phyloP scores from a whole-genome alignment of 2,888 invertebrate genomes.

The Geotrupes spiniger region DNA sequence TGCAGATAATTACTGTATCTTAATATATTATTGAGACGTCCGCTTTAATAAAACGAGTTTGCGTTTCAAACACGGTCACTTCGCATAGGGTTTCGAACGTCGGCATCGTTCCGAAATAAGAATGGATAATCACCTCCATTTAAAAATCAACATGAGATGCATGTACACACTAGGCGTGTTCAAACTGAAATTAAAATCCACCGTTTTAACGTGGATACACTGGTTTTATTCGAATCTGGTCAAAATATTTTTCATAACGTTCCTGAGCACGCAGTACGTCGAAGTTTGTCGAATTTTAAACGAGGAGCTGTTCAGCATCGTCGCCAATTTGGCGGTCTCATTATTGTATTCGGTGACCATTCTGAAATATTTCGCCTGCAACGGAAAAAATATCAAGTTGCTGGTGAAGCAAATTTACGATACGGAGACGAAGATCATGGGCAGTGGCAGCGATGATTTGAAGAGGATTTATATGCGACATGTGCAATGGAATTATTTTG shows the following conservation, averaged over 20 bases:
- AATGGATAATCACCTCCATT: slow-evolving; percentile 12
- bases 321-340: slow-evolving; percentile 24
- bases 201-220: not conserved
- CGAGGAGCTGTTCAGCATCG: slow-evolving; percentile 20
- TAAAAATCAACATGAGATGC: slow-evolving; percentile 23
- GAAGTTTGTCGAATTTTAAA: slow-evolving; percentile 20
- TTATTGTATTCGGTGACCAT: slow-evolving; percentile 26
- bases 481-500: slow-evolving; percentile 19
- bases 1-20: too few relatives aligned
- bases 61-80: too few relatives aligned
- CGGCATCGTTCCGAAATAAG: not conserved
- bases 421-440: slow-evolving; percentile 17
- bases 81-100: too few relatives aligned
- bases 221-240: slow-evolving; percentile 21
- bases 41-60: too few relatives aligned
- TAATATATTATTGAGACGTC: too few relatives aligned
- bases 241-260: slow-evolving; percentile 21
- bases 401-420: slow-evolving; percentile 22
- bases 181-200: slow-evolving; percentile 18
- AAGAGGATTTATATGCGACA: slow-evolving; percentile 22
- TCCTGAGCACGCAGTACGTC: slow-evolving; percentile 25
- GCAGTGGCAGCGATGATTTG: slow-evolving; percentile 19
- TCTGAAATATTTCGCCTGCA: slow-evolving; percentile 20
- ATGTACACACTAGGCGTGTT: slow-evolving; percentile 24
- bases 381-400: slow-evolving; percentile 17